Base-by-base conservation (phyloP, 1,140 invertebrate species). In the Halictus rubicundus region DNA sequence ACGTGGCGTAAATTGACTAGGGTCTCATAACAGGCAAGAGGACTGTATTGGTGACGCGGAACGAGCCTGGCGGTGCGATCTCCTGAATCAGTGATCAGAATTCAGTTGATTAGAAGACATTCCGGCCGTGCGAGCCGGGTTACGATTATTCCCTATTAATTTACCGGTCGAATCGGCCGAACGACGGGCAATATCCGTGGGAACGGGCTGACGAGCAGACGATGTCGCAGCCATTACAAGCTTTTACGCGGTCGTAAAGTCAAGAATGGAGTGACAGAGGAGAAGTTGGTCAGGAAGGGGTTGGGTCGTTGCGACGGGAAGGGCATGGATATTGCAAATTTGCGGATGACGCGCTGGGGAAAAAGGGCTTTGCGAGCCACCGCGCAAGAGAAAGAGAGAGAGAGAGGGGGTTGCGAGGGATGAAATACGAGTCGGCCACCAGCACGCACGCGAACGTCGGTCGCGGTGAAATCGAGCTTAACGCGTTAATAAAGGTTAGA, bases 401-500 rank as follows among this genome's bases (percentile, higher is more conserved):
- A n/a, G n/a, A n/a, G 49, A 27, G 19, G 27, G 16, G 69, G n/a
- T 25, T 1, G 46, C n/a, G 32, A 39, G 52, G 12, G 23, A 66
- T 84, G 85, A 84, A 74, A 84, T 87, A 87, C 46, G 68, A 79
- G 54, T 14, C 32, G 74, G 66, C 42, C 39, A 42, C 52, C 9
- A 25, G 23, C 64, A 42, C 76, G 68, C 52, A 37, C 42, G 80
- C 60, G 66, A 69, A 66, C 42, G 46, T 69, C 59, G 57, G 52
- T 32, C 68, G 21, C 42, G 63, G 21, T 49, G 66, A 68, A 81
- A 74, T 86, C 77, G 73, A 86, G 68, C 78, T 87, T 83, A 77
- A 87, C 74, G 78, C 70, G 61, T 86, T 87, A 86, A 86, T 87
- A 87, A 83, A 77, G 68, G 52, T 54, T 54, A 59, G 71, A 46